A percentile compares a stretch with the other conserved stretches of the same genome.
These are phyloP conservation scores for Charanyca ferruginea DNA, from an alignment of 2,888 invertebrate species.

Conservation along the genomic window DNA sequence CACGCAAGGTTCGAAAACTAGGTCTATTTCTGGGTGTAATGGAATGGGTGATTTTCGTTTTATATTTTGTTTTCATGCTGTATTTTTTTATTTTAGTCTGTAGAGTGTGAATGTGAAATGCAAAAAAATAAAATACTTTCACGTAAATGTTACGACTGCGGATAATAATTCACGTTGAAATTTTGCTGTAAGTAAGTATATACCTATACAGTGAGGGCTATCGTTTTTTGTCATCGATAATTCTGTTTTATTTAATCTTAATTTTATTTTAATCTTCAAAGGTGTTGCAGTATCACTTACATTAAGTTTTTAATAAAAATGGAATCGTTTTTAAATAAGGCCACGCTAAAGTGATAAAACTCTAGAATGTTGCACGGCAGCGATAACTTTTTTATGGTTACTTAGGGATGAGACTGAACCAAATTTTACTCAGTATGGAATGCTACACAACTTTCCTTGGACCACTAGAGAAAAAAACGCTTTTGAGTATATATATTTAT, in stretches of 20 bases:
- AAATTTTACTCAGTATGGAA: conserved; percentile 27
- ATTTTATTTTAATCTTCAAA: not conserved
- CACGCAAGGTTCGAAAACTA: conserved; percentile 11
- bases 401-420: conserved; percentile 1
- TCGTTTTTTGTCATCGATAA: not conserved
- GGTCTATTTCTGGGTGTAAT: conserved; percentile 16
- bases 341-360: conserved; percentile 44
- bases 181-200: not conserved
- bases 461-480: not conserved
- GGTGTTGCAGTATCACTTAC: no score
- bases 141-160: no score
- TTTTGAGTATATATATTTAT: not conserved
- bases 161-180: not conserved
- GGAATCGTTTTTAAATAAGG: conserved; percentile 34
- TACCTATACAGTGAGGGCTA: no score
- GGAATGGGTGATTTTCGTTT: no score
- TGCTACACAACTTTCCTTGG: not conserved
- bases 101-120: no score
- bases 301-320: conserved; percentile 24
- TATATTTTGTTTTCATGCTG: no score
- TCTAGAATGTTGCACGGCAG: conserved; percentile 41
- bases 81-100: no score
- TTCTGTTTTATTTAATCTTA: not conserved
- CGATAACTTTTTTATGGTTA: conserved; percentile 51
- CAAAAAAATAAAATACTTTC: no score